Evolutionary conservation across 2,797 vertebrate genomes (phyloP), one percentile per base, ranked within the genome.

Genomic region (Melanotaenia pygmaea): DNA sequence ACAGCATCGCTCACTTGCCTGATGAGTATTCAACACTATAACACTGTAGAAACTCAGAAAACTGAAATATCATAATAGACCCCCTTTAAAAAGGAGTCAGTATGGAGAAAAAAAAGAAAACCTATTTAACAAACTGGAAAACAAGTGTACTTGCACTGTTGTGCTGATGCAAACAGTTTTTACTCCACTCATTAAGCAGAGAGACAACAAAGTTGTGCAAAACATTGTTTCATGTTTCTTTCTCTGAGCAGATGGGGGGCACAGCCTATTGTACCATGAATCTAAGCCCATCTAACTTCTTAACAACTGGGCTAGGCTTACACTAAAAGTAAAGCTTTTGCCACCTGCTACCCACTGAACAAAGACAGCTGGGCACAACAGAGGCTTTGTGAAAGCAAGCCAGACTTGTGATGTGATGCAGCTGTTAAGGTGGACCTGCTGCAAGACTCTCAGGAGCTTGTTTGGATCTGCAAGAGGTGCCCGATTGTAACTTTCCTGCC

Each of bases 201-300:
- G 26, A 57, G 30, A 67, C 65, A 82, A 72, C 67, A 76, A 68
- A 76, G 50, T 70, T 40, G 34, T 62, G 63, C 24, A 64, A 38
- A 47, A 59, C 14, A 35, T 68, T 30, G 63, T 72, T 82, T 81
- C 75, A 78, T 83, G 76, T 88, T 85, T 72, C 40, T 37, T 34
- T 38, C 59, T 61, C 50, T 54, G 59, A 84, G 73, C 92, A 94
- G 91, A 93, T 94, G 91, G 90, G 12, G 63, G 54, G 74, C 82
- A 60, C 79, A 86, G 76, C 60, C 61, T 37, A 73, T 67, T 84
- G 70, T 83, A 68, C 62, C 62, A 60, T 24, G 79, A 86, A 80
- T 88, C 82, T 74, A 50, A 18, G 57, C 79, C 67, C 40, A 58
- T 70, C 75, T 71, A 74, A 78, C 79, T 83, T 82, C 69, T 76